Percentiles rank a stretch among this genome's conserved stretches.
phyloP scores from a whole-genome alignment of 2,113 vertebrate genomes.

The Silurus meridionalis region DNA sequence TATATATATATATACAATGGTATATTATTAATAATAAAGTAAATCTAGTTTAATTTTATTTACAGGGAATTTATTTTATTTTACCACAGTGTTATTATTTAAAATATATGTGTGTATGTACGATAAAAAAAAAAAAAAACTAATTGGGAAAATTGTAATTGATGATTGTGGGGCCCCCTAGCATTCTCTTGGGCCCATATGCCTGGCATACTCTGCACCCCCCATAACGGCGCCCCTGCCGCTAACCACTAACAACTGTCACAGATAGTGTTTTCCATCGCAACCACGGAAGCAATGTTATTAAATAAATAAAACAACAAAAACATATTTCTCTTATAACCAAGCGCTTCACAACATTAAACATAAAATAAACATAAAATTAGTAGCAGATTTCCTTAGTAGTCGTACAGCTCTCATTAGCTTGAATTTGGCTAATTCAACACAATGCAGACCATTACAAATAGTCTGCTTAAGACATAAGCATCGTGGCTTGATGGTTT shows the following conservation, averaged over 20 bases:
- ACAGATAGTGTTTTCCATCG: neutral
- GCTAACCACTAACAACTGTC: neutral
- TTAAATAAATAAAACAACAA: neutral
- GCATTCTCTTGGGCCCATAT: too few relatives aligned
- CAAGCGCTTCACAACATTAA: neutral
- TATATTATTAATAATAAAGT: too few relatives aligned
- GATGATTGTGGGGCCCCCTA: too few relatives aligned
- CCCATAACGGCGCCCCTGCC: too few relatives aligned
- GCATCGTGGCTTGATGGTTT: neutral
- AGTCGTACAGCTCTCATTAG: neutral
- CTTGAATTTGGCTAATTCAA: neutral
- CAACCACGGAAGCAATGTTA: neutral
- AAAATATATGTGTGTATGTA: too few relatives aligned
- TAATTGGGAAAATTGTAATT: too few relatives aligned
- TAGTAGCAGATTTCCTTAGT: neutral
- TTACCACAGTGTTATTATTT: too few relatives aligned
- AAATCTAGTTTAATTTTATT: too few relatives aligned
- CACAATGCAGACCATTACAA: neutral
- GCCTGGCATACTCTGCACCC: too few relatives aligned
- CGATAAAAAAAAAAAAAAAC: too few relatives aligned
- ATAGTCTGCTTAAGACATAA: neutral
- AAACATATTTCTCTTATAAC: neutral
- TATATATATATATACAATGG: too few relatives aligned
- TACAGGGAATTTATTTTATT: too few relatives aligned
- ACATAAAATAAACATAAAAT: neutral